These are phyloP conservation scores for Palaemon carinicauda DNA, from an alignment of 1,140 invertebrate genomes.

Conservation along the genomic window DNA sequence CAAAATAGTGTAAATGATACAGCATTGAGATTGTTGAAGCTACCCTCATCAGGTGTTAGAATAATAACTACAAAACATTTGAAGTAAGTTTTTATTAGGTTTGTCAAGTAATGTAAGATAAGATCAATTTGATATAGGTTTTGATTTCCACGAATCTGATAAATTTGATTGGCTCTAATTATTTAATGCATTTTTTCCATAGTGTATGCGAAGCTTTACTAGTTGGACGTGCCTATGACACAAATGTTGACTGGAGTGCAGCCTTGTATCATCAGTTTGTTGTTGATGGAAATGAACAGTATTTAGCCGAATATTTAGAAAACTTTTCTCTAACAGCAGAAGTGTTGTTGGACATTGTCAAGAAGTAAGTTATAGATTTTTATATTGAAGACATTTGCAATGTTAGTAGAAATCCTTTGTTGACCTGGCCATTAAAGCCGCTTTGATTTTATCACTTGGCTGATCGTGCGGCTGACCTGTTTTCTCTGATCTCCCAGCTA, in stretches of 20 bases:
- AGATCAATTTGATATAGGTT: too few species aligned
- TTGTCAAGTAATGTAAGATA: too few species aligned
- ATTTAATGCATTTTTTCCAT: not conserved
- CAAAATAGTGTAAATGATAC: not conserved
- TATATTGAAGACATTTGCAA: not conserved
- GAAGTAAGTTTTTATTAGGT: not conserved
- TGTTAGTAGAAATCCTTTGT: too few species aligned
- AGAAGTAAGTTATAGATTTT: conserved; percentile 17
- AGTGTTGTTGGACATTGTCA: conserved; percentile 28
- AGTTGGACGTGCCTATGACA: conserved; percentile 23
- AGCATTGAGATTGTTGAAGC: conserved; percentile 21
- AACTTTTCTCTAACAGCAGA: conserved; percentile 10
- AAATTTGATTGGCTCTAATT: too few species aligned
- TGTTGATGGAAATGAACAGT: conserved; percentile 19
- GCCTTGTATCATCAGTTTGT: conserved; percentile 42
- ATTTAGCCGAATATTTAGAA: conserved; percentile 37
- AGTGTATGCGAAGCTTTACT: conserved; percentile 34
- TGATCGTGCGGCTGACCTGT: too few species aligned
- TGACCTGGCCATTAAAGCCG: too few species aligned
- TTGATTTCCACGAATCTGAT: too few species aligned
- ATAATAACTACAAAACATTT: conserved; percentile 21
- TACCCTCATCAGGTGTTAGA: not conserved
- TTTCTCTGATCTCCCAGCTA: too few species aligned
- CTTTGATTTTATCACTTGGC: too few species aligned
- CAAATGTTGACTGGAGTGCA: conserved; percentile 26